Base-by-base conservation (phyloP, 1,140 invertebrate species). In the Drosophila seguyi region DNA sequence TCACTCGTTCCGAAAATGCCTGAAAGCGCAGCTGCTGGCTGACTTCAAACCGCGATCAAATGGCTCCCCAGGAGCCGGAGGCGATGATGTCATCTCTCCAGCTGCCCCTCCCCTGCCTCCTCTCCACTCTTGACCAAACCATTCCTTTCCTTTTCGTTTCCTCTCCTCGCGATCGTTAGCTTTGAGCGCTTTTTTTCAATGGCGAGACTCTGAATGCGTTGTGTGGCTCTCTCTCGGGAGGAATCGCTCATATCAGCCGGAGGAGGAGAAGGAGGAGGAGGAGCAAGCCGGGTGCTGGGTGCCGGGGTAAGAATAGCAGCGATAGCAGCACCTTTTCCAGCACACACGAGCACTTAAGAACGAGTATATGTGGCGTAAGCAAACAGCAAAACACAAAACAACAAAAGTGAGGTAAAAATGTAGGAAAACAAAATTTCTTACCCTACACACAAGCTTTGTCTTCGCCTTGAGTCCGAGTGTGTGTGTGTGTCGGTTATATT, bases 351-450 rank as follows among this genome's bases (percentile, higher is more conserved):
- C 67, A 79, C 79, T 87, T 82, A 60, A 79, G 71, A 45, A 18
- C 60, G 36, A 59, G 42, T 79, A 58, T 82, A 58, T 82, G 58
- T 87, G 67, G 45, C 75, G 53, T 81, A 60, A 75, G 77, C 85
- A 88, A 88, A 88, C 80, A 86, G 77, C 72, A 20, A 50, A 50
- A 11, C 16, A 27, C 22, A 85, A 83, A 66, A 34, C 57, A 72
- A 69, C 34, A 22, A 55, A 45, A 69, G 31, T 55, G 47, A 67
- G 66, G 61, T 53, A 69, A 55, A 69, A 55, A 53, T 48, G 72
- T 65, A 88, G 67, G 71, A 90, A 74, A 73, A 72, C 69, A 81
- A 76, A 88, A 77, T 83, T 83, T 50, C 18, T 52, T 34, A 31
- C 29, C 29, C 55, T 56, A 55, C 34, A 36, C 38, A 39, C 38